phyloP scores from a whole-genome alignment of 1,140 invertebrate genomes.

The Drosophila mojavensis region DNA sequence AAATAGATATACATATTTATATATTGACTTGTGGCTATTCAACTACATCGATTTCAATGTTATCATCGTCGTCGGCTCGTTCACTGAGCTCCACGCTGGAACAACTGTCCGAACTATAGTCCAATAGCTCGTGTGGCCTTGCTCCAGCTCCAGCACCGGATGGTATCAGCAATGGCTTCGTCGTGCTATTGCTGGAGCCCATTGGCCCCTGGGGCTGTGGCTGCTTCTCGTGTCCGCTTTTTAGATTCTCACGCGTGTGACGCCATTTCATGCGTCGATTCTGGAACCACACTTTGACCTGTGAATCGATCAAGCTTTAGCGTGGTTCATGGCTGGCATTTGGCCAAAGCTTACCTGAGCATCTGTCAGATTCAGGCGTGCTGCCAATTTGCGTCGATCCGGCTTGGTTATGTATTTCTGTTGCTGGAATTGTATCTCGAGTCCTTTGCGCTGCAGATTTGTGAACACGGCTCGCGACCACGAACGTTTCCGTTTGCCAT shows the following conservation, averaged over 20 bases:
- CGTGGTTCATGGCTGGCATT: not conserved
- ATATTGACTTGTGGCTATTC: conserved; percentile 49
- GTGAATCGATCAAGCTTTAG: conserved; percentile 19
- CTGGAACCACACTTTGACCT: conserved; percentile 98
- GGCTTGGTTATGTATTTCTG: conserved; percentile 99
- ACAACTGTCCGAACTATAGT: conserved; percentile 65
- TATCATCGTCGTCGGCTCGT: conserved; percentile 70
- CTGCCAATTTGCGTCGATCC: conserved; percentile 97
- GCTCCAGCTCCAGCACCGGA: not conserved
- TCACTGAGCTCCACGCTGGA: conserved; percentile 62
- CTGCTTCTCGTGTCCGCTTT: conserved; percentile 78
- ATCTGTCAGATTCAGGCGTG: conserved; percentile 97
- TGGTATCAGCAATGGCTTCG: conserved; percentile 8
- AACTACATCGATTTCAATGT: conserved; percentile 85
- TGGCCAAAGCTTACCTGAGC: conserved; percentile 89
- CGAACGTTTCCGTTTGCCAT: conserved; percentile 91
- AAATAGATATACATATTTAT: not conserved
- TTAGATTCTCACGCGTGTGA: conserved; percentile 90
- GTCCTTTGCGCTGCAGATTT: conserved; percentile 95
- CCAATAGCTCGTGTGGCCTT: conserved; percentile 27
- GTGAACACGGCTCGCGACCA: conserved; percentile 98
- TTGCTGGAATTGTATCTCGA: conserved; percentile 97
- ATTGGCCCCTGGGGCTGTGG: conserved; percentile 24
- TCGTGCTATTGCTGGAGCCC: conserved; percentile 13
- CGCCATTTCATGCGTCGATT: conserved; percentile 97